phyloP scores from a whole-genome alignment of 2,113 vertebrate species.

The Nicator chloris region DNA sequence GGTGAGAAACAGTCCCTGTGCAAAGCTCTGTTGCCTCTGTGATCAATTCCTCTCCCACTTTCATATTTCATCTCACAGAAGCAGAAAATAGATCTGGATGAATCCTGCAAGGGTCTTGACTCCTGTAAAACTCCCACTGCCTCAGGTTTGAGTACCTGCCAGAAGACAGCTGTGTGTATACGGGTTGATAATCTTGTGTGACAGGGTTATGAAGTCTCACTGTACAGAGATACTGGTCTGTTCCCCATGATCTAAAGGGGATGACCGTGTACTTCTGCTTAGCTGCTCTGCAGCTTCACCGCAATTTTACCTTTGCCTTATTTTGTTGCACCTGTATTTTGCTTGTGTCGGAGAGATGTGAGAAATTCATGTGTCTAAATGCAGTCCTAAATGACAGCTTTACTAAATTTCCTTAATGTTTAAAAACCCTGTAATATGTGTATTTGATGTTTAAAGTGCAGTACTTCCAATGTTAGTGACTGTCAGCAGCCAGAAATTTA shows the following conservation, averaged over 20 bases:
- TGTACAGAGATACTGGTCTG: not conserved
- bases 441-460: not conserved
- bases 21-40: not conserved
- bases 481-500: not conserved
- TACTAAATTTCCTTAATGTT: not conserved
- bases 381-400: not conserved
- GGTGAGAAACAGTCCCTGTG: not conserved
- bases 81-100: not conserved
- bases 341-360: not conserved
- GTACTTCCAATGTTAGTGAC: not conserved
- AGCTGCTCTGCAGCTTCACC: not conserved
- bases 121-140: not conserved
- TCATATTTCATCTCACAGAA: not conserved
- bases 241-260: not conserved
- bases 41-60: not conserved
- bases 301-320: not conserved
- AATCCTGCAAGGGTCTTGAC: not conserved
- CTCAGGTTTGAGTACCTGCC: not conserved
- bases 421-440: not conserved
- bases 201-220: not conserved
- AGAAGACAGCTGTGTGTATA: not conserved
- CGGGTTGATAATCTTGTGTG: not conserved
- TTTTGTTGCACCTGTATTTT: not conserved
- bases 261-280: not conserved
- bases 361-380: not conserved